These are phyloP conservation scores for Drosophila dives DNA, from an alignment of 2,888 invertebrate genomes.

Conservation along the genomic window DNA sequence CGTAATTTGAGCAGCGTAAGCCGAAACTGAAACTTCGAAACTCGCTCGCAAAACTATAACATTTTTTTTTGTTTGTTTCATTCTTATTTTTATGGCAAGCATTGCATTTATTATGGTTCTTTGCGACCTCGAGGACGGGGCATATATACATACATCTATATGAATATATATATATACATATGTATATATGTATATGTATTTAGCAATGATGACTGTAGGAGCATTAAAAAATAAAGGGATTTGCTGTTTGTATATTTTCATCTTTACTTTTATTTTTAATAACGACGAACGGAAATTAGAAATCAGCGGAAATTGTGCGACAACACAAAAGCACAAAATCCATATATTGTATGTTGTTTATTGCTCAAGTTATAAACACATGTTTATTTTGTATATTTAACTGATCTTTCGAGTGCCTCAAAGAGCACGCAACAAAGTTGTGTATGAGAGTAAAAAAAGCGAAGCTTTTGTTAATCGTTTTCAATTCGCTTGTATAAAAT, in stretches of 20 bases:
- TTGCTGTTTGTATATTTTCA: slow-evolving; percentile 38
- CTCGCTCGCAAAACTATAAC: slow-evolving; percentile 69
- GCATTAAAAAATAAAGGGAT: slow-evolving; percentile 64
- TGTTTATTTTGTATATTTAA: slow-evolving; percentile 5
- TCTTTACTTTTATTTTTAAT: slow-evolving; percentile 51
- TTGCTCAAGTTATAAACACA: slow-evolving; percentile 14
- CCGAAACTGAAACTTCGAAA: slow-evolving; percentile 58
- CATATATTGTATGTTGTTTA: slow-evolving; percentile 49
- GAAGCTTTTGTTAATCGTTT: not conserved
- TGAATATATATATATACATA: not conserved
- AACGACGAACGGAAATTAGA: slow-evolving; percentile 74
- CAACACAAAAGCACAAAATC: slow-evolving; percentile 48
- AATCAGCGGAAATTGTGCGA: slow-evolving; percentile 72
- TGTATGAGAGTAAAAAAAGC: not conserved
- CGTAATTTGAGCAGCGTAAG: slow-evolving; percentile 73
- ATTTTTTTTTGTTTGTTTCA: slow-evolving; percentile 41
- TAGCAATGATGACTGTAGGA: slow-evolving; percentile 36
- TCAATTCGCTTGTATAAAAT: not conserved
- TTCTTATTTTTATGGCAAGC: slow-evolving; percentile 72
- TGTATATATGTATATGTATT: not conserved
- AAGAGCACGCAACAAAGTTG: slow-evolving; percentile 19
- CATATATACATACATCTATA: not conserved
- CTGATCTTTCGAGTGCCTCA: slow-evolving; percentile 13
- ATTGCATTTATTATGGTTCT: slow-evolving; percentile 70
- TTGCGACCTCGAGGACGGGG: slow-evolving; percentile 42